phyloP scores from a whole-genome alignment of 2,113 vertebrate species.

The Hyla sarda region DNA sequence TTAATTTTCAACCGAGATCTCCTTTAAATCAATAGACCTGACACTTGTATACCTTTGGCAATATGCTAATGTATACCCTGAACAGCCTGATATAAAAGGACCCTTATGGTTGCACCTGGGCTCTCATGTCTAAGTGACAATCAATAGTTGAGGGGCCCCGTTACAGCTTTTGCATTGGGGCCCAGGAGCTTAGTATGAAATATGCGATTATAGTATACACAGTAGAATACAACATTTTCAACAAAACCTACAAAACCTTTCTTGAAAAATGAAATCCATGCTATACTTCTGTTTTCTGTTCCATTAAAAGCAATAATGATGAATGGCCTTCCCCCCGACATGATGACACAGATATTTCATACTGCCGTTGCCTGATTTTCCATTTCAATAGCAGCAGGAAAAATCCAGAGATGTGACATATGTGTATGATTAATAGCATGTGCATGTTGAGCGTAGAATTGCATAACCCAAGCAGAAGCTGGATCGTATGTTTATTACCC shows the following conservation, averaged over 20 bases:
- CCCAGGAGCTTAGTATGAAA: not conserved
- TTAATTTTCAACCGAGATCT: no score
- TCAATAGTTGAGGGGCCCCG: not conserved
- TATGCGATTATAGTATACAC: no score
- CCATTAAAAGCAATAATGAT: not conserved
- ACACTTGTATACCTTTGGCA: no score
- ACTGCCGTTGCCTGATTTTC: not conserved
- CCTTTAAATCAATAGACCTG: no score
- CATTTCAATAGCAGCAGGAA: constrained; percentile 7
- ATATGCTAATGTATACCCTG: no score
- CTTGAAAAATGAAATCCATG: not conserved
- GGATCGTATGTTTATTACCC: not conserved
- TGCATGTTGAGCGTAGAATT: not conserved
- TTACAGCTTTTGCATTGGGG: not conserved
- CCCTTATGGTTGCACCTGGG: no score
- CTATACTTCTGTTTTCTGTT: not conserved
- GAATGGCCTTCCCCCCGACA: not conserved
- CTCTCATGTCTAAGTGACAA: no score
- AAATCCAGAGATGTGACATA: not conserved
- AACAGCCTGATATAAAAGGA: no score
- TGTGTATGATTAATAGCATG: not conserved
- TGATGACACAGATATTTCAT: constrained; percentile 19
- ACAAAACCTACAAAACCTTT: not conserved
- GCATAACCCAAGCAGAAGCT: constrained; percentile 30
- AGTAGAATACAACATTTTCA: not conserved